Evolutionary conservation across 2,888 invertebrate species (phyloP).

Genomic region (Sesia bembeciformis): DNA sequence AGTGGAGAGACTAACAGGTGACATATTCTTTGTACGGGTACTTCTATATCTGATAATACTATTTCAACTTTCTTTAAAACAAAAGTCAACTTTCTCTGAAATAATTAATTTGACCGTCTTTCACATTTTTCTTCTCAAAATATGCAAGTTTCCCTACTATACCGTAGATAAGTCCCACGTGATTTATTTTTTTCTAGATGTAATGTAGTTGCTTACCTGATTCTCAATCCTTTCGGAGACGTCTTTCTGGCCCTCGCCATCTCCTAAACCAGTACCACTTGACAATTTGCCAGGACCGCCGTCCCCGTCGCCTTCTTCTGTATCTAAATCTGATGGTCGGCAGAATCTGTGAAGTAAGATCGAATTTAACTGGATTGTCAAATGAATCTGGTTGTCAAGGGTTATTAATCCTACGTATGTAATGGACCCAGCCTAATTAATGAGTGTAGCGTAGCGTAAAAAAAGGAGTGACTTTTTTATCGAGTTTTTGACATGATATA

Average conservation of each 20-base stretch:
- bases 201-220: conserved; percentile 32
- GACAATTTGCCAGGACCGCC: conserved; percentile 73
- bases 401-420: too few species aligned
- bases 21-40: too few species aligned
- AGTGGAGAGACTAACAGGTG: too few species aligned
- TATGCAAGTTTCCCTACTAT: not conserved
- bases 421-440: too few species aligned
- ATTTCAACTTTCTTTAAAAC: too few species aligned
- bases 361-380: not conserved
- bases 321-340: conserved; percentile 88
- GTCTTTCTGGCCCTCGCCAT: conserved; percentile 94
- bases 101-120: not conserved
- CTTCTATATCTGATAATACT: too few species aligned
- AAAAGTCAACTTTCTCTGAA: too few species aligned
- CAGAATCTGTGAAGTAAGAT: conserved; percentile 84
- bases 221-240: conserved; percentile 93
- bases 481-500: too few species aligned
- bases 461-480: too few species aligned
- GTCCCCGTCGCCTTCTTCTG: conserved; percentile 82
- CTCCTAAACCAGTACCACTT: conserved; percentile 91
- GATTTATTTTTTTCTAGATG: not conserved
- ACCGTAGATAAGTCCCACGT: too few species aligned
- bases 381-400: too few species aligned
- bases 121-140: not conserved
- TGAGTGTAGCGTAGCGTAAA: too few species aligned